Evolutionary conservation across 2,113 vertebrate species (phyloP).

Genomic region (Corythornis cristatus): DNA sequence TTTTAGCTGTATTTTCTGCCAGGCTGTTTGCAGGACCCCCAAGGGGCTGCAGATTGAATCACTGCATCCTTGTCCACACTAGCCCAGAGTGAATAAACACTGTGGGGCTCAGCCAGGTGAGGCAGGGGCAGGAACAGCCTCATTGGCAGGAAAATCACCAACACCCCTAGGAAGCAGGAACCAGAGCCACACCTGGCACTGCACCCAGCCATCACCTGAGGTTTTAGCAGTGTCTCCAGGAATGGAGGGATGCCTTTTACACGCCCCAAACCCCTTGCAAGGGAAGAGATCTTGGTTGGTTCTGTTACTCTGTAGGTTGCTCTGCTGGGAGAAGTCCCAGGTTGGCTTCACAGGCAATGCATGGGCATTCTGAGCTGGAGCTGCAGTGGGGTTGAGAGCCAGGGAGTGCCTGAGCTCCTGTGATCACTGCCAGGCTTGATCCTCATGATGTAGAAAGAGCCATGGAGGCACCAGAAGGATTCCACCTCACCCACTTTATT

Average conservation of each 20-base stretch:
- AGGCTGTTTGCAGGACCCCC: background rate
- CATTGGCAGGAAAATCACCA: background rate
- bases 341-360: background rate
- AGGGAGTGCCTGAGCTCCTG: rapidly evolving
- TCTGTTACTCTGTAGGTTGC: rapidly evolving
- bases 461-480: background rate
- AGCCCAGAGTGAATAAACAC: background rate
- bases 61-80: too few relatives aligned
- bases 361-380: background rate
- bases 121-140: background rate
- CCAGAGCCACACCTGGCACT: background rate
- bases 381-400: background rate
- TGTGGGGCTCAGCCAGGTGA: background rate
- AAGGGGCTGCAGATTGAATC: background rate
- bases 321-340: background rate
- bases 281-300: background rate
- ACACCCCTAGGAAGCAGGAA: background rate
- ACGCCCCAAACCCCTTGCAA: background rate
- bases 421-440: rapidly evolving
- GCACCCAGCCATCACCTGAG: background rate
- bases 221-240: background rate
- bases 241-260: background rate
- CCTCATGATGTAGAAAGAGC: background rate
- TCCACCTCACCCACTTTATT: background rate
- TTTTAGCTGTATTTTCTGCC: background rate